Conservation (phyloP, 2,888 invertebrate species). For the Chouioia cunea region DNA sequence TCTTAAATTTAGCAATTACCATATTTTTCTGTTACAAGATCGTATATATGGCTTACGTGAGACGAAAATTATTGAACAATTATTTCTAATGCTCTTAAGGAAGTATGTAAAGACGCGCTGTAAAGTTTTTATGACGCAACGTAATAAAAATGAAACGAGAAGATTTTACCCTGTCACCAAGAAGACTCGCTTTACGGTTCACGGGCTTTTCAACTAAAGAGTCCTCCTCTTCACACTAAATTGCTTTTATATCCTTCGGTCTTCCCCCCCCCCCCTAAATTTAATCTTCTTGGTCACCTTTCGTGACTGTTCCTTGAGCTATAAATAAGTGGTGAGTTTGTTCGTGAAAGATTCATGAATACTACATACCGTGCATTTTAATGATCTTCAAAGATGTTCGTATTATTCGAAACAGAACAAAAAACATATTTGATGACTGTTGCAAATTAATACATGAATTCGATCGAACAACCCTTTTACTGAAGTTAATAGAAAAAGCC, state of each 20-base stretch:
- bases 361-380: not conserved
- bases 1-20: not conserved
- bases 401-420: not conserved
- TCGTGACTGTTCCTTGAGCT: not conserved
- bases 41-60: not conserved
- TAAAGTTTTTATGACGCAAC: not conserved
- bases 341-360: not conserved
- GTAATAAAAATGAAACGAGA: slow-evolving; percentile 2
- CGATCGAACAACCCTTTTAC: not conserved
- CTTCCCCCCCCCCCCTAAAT: not conserved
- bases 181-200: slow-evolving; percentile 8
- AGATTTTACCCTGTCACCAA: slow-evolving; percentile 28
- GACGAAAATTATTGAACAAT: no score
- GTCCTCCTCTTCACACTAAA: slow-evolving; percentile 22
- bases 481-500: not conserved
- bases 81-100: not conserved
- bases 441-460: not conserved
- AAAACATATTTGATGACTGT: not conserved
- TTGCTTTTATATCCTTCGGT: slow-evolving; percentile 23
- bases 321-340: no score
- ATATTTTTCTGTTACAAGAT: slow-evolving; percentile 7
- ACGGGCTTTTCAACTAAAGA: slow-evolving; percentile 33
- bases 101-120: not conserved
- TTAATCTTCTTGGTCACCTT: slow-evolving; percentile 12
- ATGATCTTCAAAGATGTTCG: not conserved